Percentiles rank a stretch among this genome's conserved stretches.
These are phyloP conservation scores for Oophaga sylvatica DNA, from an alignment of 2,797 vertebrate genomes.

Conservation along the genomic window DNA sequence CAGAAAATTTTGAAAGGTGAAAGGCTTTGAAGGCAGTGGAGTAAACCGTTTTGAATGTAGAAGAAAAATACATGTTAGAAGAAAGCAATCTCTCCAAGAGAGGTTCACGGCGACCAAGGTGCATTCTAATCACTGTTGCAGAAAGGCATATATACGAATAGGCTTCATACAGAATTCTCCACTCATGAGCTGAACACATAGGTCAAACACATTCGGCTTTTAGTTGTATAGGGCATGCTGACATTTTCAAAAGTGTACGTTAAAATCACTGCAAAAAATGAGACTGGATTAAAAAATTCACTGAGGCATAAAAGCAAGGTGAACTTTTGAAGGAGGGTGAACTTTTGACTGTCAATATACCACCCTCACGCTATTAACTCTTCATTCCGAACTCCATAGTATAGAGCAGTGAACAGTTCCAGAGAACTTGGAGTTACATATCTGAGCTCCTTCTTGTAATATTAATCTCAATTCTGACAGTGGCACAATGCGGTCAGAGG, in stretches of 20 bases:
- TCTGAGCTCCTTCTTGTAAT: slow-evolving; percentile 30
- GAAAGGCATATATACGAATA: slow-evolving; percentile 31
- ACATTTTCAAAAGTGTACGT: slow-evolving; percentile 56
- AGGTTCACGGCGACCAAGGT: slow-evolving; percentile 4
- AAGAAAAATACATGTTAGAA: slow-evolving; percentile 12
- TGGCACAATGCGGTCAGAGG: slow-evolving; percentile 46
- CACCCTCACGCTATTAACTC: slow-evolving; percentile 12
- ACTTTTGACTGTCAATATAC: slow-evolving; percentile 27
- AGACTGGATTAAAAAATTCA: slow-evolving; percentile 44
- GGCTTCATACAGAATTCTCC: slow-evolving; percentile 43
- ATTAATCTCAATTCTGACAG: slow-evolving; percentile 47
- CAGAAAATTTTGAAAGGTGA: background rate
- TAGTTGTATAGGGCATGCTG: slow-evolving; percentile 43
- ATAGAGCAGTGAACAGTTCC: background rate
- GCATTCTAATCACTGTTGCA: slow-evolving; percentile 49
- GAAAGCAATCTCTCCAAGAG: slow-evolving; percentile 2
- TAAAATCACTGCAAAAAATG: slow-evolving; percentile 44
- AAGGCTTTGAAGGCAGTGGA: slow-evolving; percentile 3
- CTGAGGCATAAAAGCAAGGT: slow-evolving; percentile 45
- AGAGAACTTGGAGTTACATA: slow-evolving; percentile 23
- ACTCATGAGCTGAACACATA: slow-evolving; percentile 42
- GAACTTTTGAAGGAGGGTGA: slow-evolving; percentile 36
- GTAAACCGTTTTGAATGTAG: slow-evolving; percentile 3
- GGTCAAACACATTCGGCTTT: slow-evolving; percentile 48
- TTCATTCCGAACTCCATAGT: background rate